Evolutionary conservation across 23 tunicate species (phyloP).

Genomic region (Oikopleura dioica): DNA sequence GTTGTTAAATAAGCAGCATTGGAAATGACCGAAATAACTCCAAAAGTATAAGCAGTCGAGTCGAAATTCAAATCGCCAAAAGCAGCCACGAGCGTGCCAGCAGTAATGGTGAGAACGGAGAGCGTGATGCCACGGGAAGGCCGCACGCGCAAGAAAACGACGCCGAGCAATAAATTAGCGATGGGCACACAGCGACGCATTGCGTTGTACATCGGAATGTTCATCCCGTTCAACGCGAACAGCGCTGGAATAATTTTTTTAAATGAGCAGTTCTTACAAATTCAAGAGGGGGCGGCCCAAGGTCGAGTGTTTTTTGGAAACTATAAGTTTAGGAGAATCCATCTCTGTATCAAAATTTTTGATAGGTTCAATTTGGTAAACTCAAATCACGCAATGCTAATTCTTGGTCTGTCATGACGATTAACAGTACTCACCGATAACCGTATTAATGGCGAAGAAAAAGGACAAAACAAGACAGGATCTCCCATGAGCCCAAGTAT

Average conservation of each 20-base stretch:
- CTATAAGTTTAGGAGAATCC: background rate
- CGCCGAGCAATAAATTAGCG: constrained; percentile 33
- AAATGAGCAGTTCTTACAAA: too few species aligned
- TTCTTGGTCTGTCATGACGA: background rate
- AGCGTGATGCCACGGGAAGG: constrained; percentile 18
- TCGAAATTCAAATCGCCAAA: constrained; percentile 46
- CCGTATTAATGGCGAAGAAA: background rate
- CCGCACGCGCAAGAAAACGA: constrained; percentile 21
- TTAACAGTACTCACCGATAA: background rate
- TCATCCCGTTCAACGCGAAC: constrained; percentile 67
- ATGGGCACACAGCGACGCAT: constrained; percentile 63
- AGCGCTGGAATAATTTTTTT: constrained; percentile 52
- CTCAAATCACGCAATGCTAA: background rate
- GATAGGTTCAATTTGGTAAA: background rate
- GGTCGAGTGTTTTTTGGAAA: background rate
- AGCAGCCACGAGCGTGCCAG: constrained; percentile 54
- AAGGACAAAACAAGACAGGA: background rate
- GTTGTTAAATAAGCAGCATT: constrained; percentile 43
- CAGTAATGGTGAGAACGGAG: constrained; percentile 33
- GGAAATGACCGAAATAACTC: constrained; percentile 23
- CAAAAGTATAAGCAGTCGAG: constrained; percentile 27
- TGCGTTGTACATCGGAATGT: constrained; percentile 83
- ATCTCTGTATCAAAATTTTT: background rate
- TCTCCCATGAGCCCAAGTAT: background rate
- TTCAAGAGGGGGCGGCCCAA: too few species aligned